A percentile compares a stretch with the other conserved stretches of the same genome.
Evolutionary conservation across 2,113 vertebrate species (phyloP).

Genomic region (Burhinus oedicnemus): DNA sequence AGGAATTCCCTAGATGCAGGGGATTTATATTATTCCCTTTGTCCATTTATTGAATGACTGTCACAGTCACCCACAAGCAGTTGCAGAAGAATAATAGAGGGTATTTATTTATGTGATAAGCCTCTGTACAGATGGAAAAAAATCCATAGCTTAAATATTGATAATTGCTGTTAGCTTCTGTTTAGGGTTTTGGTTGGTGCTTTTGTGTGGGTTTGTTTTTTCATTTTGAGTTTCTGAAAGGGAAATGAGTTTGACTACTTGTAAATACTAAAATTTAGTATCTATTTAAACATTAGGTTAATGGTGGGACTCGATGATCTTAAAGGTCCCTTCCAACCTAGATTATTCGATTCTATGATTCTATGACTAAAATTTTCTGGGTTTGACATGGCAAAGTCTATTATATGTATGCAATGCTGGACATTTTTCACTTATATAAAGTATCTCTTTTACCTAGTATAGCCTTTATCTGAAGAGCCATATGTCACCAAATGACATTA

Average conservation of each 20-base stretch:
- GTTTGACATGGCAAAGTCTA: not conserved
- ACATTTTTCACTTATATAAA: not conserved
- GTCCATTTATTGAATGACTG: conserved; percentile 74
- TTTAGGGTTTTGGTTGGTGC: not conserved
- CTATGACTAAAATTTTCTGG: not conserved
- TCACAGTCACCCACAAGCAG: conserved; percentile 69
- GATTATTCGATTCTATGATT: not conserved
- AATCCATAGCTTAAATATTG: conserved; percentile 61
- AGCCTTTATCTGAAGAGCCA: not conserved
- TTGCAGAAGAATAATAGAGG: conserved; percentile 72
- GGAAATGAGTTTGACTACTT: not conserved
- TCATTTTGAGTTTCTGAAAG: not conserved
- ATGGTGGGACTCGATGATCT: not conserved
- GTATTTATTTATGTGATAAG: conserved; percentile 70
- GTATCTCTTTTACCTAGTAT: not conserved
- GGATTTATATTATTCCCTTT: conserved; percentile 75
- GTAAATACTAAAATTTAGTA: not conserved
- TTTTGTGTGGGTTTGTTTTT: not conserved
- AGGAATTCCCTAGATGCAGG: conserved; percentile 71
- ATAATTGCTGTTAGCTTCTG: conserved; percentile 51
- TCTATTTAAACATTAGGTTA: not conserved
- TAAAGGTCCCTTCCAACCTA: not conserved
- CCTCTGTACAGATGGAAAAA: conserved; percentile 63
- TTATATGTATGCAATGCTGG: not conserved
- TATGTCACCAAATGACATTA: not conserved